Percentiles rank a stretch among this genome's conserved stretches.
These are phyloP conservation scores for Astatoreochromis straeleni DNA, from an alignment of 2,113 vertebrate genomes.

Conservation along the genomic window DNA sequence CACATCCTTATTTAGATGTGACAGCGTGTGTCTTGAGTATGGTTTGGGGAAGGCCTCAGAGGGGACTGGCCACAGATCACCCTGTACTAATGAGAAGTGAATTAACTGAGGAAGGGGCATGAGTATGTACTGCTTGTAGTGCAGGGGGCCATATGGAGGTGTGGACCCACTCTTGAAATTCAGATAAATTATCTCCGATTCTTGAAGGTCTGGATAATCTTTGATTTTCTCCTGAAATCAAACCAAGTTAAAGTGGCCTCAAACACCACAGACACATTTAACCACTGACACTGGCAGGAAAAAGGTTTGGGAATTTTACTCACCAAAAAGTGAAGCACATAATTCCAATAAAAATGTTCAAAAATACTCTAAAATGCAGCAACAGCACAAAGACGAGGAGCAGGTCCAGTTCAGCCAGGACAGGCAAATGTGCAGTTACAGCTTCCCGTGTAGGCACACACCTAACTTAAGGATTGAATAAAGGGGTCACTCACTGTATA, in stretches of 20 bases:
- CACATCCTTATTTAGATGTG: not conserved
- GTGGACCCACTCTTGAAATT: not conserved
- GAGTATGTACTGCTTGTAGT: not conserved
- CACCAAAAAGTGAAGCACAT: not conserved
- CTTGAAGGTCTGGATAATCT: not conserved
- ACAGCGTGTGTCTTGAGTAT: not conserved
- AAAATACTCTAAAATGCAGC: not conserved
- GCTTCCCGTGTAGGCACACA: not conserved
- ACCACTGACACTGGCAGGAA: not conserved
- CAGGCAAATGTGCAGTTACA: not conserved
- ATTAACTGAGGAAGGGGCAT: not conserved
- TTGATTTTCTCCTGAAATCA: not conserved
- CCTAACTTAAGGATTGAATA: accelerated
- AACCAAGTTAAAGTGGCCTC: not conserved
- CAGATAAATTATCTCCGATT: accelerated
- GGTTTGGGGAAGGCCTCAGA: not conserved
- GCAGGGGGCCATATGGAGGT: not conserved
- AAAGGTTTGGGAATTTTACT: not conserved
- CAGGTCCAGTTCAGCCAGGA: not conserved
- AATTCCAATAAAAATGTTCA: not conserved
- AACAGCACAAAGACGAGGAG: not conserved
- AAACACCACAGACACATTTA: not conserved
- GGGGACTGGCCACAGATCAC: not conserved
- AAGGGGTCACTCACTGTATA: not conserved
- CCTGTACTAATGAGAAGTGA: not conserved